Conservation (phyloP, 2,113 vertebrate genomes). For the Sorex araneus region DNA sequence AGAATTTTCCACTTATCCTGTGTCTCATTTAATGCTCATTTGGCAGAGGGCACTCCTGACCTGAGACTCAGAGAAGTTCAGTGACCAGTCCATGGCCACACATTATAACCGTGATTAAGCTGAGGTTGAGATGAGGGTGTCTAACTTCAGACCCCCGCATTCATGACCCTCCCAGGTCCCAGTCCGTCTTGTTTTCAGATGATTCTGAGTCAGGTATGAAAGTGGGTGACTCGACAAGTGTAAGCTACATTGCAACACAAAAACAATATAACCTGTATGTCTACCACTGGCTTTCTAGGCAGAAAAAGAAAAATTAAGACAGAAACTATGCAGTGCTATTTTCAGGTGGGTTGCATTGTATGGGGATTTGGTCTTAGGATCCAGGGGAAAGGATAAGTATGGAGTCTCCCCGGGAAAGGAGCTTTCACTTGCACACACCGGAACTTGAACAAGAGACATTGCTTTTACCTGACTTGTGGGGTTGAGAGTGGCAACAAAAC, state of each 20-base stretch:
- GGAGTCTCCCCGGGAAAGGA: background rate
- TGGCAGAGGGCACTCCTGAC: background rate
- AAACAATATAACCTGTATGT: background rate
- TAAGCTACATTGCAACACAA: background rate
- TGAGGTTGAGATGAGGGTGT: background rate
- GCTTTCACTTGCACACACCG: background rate
- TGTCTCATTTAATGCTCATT: background rate
- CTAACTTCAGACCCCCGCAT: background rate
- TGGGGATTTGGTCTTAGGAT: background rate
- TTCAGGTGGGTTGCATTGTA: background rate
- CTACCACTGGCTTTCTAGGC: background rate
- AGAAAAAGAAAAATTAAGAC: background rate
- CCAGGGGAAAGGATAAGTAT: background rate
- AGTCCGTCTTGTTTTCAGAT: background rate
- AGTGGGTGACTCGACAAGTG: background rate
- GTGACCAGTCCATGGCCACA: background rate
- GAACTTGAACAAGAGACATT: background rate
- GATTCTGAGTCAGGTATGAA: background rate
- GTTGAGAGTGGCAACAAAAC: background rate
- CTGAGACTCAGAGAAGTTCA: slow-evolving; percentile 15
- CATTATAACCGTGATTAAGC: background rate
- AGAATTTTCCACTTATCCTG: background rate
- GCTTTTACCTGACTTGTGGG: background rate
- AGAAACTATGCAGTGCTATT: background rate
- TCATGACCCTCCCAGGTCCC: background rate